phyloP scores from a whole-genome alignment of 2,797 vertebrate species.

The Chrysocyon brachyurus region DNA sequence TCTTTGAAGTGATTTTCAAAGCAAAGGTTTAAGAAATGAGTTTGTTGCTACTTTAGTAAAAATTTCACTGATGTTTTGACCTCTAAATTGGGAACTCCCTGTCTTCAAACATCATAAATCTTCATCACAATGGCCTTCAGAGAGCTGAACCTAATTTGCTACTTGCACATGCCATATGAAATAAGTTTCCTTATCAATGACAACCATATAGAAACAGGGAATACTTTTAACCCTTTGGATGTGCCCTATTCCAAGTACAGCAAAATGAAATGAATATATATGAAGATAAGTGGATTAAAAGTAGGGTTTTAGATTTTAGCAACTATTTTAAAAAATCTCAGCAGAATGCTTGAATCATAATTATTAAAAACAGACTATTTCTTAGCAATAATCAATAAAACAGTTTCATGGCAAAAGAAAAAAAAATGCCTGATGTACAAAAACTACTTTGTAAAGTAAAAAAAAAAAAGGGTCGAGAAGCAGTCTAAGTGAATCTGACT shows the following conservation, averaged over 20 bases:
- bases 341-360: neutral
- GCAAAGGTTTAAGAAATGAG: slow-evolving; percentile 60
- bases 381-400: neutral
- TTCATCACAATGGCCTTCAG: slow-evolving; percentile 61
- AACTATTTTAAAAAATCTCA: neutral
- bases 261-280: neutral
- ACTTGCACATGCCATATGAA: slow-evolving; percentile 58
- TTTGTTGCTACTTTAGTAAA: slow-evolving; percentile 67
- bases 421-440: neutral
- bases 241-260: neutral
- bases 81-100: slow-evolving; percentile 28
- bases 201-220: neutral
- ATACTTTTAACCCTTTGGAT: neutral
- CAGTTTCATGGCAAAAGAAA: neutral
- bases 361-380: neutral
- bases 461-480: neutral
- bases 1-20: slow-evolving; percentile 83
- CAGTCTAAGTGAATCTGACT: neutral
- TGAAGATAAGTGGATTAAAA: neutral
- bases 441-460: neutral
- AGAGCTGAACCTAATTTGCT: slow-evolving; percentile 50
- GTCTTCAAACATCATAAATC: slow-evolving; percentile 71
- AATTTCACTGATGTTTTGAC: slow-evolving; percentile 62
- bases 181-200: neutral
- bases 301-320: neutral